Percentiles rank a stretch among this genome's conserved stretches.
phyloP scores from a whole-genome alignment of 2,113 vertebrate species.

The Caracal caracal region DNA sequence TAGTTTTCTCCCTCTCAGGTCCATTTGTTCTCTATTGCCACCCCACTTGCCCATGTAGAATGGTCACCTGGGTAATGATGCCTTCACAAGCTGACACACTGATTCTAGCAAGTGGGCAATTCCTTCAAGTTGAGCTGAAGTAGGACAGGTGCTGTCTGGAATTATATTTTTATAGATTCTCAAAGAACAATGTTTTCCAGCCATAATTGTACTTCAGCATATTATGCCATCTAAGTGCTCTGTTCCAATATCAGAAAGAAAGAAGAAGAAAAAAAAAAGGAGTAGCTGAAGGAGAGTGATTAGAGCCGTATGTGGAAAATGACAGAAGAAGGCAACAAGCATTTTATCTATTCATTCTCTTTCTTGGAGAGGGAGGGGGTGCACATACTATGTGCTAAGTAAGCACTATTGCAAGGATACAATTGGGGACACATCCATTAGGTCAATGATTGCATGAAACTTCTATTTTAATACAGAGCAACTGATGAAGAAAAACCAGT shows the following conservation, averaged over 20 bases:
- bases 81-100: not conserved
- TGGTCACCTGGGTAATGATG: not conserved
- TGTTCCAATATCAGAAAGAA: not conserved
- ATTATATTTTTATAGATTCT: not conserved
- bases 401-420: not conserved
- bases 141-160: not conserved
- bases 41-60: not conserved
- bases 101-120: not conserved
- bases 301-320: not conserved
- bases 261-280: not conserved
- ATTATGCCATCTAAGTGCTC: not conserved
- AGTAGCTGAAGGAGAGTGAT: not conserved
- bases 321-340: not conserved
- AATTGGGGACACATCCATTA: not conserved
- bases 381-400: not conserved
- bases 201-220: not conserved
- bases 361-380: not conserved
- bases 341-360: not conserved
- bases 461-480: not conserved
- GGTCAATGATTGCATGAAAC: not conserved
- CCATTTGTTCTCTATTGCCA: not conserved
- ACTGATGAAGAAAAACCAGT: not conserved
- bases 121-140: not conserved
- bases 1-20: not conserved
- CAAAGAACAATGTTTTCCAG: not conserved